A percentile compares a stretch with the other conserved stretches of the same genome.
phyloP scores from a whole-genome alignment of 2,888 invertebrate species.

The Conistra vaccinii region DNA sequence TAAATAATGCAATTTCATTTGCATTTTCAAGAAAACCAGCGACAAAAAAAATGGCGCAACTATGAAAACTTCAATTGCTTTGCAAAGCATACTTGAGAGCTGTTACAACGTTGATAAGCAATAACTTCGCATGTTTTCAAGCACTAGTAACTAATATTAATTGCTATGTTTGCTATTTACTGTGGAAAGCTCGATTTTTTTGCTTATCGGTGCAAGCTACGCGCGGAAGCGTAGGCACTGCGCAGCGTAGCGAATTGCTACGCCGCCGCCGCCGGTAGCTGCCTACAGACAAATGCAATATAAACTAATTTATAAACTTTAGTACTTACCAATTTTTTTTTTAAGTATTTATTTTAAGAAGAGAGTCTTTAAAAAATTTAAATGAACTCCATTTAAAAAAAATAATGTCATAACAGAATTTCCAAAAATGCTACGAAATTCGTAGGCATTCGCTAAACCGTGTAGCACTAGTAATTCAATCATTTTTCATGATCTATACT shows the following conservation, averaged over 20 bases:
- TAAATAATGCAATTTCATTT: slow-evolving; percentile 51
- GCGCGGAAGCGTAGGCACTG: background rate
- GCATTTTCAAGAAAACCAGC: slow-evolving; percentile 36
- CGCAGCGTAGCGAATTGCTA: slow-evolving; percentile 1
- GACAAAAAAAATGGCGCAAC: slow-evolving; percentile 18
- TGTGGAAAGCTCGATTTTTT: slow-evolving; percentile 36
- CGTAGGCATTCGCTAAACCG: too few relatives aligned
- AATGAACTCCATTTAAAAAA: too few relatives aligned
- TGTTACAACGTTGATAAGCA: slow-evolving; percentile 52
- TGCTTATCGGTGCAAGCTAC: slow-evolving; percentile 8
- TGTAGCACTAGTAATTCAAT: too few relatives aligned
- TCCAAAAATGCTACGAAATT: background rate
- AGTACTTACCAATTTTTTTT: background rate
- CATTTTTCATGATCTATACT: too few relatives aligned
- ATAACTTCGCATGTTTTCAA: slow-evolving; percentile 61
- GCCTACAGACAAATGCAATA: background rate
- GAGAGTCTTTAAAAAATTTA: too few relatives aligned
- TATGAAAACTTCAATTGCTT: slow-evolving; percentile 35
- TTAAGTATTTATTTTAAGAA: too few relatives aligned
- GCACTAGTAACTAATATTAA: slow-evolving; percentile 64
- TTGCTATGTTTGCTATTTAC: slow-evolving; percentile 51
- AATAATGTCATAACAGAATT: too few relatives aligned
- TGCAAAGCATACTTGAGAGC: slow-evolving; percentile 26
- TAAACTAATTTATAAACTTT: background rate
- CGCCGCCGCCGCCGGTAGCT: background rate